Evolutionary conservation across 2,113 vertebrate genomes (phyloP).

Genomic region (Felis catus): F.catus_Fca126_mat1.0 CM031420.1:73735001-73735500

Average conservation of each 20-base stretch:
- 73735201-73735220: background rate
- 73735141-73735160: background rate
- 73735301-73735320: background rate
- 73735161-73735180: background rate
- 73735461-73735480: background rate
- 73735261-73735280: background rate
- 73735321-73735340: background rate
- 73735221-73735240: background rate
- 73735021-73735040: background rate
- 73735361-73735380: background rate
- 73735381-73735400: too few relatives aligned
- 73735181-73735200: background rate
- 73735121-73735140: background rate
- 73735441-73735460: background rate
- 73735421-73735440: background rate
- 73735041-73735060: background rate
- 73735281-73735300: background rate
- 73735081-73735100: background rate
- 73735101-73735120: background rate
- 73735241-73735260: background rate
- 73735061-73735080: background rate
- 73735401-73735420: background rate
- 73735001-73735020: fast-evolving
- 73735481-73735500: background rate
- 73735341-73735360: background rate